These are phyloP conservation scores for Mastacembelus armatus DNA, from an alignment of 2,797 vertebrate genomes.

Conservation along the genomic window DNA sequence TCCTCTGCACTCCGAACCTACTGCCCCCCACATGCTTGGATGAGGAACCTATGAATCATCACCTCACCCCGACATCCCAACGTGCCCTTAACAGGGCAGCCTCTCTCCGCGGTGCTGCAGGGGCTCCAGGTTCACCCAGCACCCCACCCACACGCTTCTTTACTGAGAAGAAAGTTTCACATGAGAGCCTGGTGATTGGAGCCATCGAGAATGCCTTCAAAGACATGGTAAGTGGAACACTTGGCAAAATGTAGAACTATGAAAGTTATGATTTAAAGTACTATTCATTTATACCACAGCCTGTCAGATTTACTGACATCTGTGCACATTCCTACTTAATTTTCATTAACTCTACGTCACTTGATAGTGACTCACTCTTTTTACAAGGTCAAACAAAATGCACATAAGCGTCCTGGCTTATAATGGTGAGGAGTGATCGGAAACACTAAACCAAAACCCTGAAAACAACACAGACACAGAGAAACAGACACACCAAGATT, in stretches of 20 bases:
- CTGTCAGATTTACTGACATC: too few species aligned
- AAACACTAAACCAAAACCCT: background rate
- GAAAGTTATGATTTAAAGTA: too few species aligned
- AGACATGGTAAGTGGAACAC: conserved; percentile 89
- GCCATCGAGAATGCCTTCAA: conserved; percentile 97
- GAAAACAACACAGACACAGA: background rate
- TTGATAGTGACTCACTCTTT: conserved; percentile 19
- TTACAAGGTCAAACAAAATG: conserved; percentile 1
- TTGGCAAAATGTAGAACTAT: background rate
- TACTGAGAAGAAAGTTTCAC: conserved; percentile 95
- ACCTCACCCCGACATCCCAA: conserved; percentile 77
- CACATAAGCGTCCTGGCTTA: background rate
- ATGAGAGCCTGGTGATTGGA: conserved; percentile 94
- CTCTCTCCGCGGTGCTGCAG: conserved; percentile 89
- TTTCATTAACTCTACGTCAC: too few species aligned
- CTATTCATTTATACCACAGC: too few species aligned
- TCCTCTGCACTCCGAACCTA: conserved; percentile 86
- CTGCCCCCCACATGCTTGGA: conserved; percentile 91
- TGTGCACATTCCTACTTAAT: too few species aligned
- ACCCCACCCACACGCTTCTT: conserved; percentile 92
- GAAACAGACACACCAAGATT: background rate
- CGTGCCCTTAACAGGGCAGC: conserved; percentile 90
- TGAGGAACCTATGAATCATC: conserved; percentile 87
- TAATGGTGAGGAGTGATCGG: background rate
- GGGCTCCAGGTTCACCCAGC: conserved; percentile 90